phyloP scores from a whole-genome alignment of 2,888 invertebrate species.

The Tortrix viridana region DNA sequence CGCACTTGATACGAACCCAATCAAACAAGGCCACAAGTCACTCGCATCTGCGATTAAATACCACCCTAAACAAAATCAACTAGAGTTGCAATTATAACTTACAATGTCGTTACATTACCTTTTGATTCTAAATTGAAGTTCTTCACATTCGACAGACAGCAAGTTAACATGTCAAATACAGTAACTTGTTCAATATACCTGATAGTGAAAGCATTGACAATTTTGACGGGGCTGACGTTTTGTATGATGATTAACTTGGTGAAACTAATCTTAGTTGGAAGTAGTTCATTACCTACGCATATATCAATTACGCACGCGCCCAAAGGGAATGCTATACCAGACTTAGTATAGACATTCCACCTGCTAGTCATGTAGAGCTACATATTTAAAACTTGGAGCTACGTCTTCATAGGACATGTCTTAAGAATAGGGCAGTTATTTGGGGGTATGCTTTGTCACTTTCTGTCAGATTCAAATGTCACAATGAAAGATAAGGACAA shows the following conservation, averaged over 20 bases:
- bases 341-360: conserved; percentile 7
- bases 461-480: too few relatives aligned
- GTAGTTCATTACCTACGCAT: conserved; percentile 22
- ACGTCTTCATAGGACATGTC: too few relatives aligned
- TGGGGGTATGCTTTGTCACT: too few relatives aligned
- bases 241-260: conserved; percentile 35
- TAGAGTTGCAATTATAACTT: conserved; percentile 36
- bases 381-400: not conserved
- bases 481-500: too few relatives aligned
- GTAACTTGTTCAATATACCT: conserved; percentile 69
- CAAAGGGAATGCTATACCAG: conserved; percentile 15
- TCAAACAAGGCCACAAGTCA: conserved; percentile 65
- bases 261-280: conserved; percentile 29
- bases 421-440: too few relatives aligned
- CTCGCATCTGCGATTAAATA: conserved; percentile 54
- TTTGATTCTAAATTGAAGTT: conserved; percentile 55
- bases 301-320: conserved; percentile 26
- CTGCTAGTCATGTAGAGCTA: not conserved
- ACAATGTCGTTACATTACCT: conserved; percentile 42
- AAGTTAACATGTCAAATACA: conserved; percentile 81
- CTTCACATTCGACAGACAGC: conserved; percentile 78
- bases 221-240: conserved; percentile 53
- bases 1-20: conserved; percentile 71
- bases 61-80: conserved; percentile 52
- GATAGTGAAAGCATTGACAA: conserved; percentile 67